Percentiles rank a stretch among this genome's conserved stretches.
These are phyloP conservation scores for Microtus richardsoni DNA, from an alignment of 2,113 vertebrate species.

Conservation along the genomic window DNA sequence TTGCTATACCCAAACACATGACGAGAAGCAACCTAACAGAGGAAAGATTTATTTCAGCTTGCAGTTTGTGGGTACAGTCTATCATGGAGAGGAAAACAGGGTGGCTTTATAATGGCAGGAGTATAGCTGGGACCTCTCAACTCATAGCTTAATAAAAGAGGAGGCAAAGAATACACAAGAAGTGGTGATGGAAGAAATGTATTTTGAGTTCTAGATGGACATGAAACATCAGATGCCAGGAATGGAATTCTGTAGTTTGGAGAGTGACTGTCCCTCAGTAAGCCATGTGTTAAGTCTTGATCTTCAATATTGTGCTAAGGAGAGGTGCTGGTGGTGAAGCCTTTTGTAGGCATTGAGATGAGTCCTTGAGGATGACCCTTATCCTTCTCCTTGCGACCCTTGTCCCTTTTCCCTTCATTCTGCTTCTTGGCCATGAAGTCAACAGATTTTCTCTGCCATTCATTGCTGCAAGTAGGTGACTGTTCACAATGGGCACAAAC, in stretches of 20 bases:
- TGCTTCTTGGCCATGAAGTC: neutral
- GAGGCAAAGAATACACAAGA: neutral
- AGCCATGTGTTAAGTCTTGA: neutral
- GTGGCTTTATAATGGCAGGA: neutral
- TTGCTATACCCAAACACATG: neutral
- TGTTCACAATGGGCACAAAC: neutral
- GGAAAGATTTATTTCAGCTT: neutral
- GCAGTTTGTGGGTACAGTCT: neutral
- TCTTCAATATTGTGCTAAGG: neutral
- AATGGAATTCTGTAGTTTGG: neutral
- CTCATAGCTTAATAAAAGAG: neutral
- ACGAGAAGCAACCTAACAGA: neutral
- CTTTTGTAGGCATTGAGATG: neutral
- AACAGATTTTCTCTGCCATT: neutral
- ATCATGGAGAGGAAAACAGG: neutral
- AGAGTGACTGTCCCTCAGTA: neutral
- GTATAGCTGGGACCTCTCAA: neutral
- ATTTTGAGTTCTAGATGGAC: neutral
- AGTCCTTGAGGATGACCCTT: neutral
- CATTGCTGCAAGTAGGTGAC: neutral
- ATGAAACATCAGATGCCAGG: neutral
- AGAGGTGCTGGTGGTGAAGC: neutral
- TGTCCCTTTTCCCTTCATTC: no score
- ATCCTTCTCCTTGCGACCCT: neutral
- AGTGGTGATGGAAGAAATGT: neutral